phyloP scores from a whole-genome alignment of 2,113 vertebrate genomes.

The Caloenas nicobarica region DNA sequence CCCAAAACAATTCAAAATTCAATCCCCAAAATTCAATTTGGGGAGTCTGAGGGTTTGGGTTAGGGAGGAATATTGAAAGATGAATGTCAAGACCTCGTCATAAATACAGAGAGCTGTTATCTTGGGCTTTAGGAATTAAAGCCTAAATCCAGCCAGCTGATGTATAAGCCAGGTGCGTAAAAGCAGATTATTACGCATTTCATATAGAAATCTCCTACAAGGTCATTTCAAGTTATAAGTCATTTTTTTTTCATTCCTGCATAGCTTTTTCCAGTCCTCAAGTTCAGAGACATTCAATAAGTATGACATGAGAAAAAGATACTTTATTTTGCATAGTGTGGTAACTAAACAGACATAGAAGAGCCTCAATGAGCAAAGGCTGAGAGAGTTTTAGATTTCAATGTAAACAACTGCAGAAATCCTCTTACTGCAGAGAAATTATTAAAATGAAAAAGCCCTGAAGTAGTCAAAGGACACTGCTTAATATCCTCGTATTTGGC shows the following conservation, averaged over 20 bases:
- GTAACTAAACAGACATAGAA: background rate
- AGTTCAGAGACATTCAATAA: background rate
- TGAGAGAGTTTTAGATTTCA: background rate
- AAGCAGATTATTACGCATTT: constrained; percentile 57
- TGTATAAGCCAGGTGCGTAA: constrained; percentile 42
- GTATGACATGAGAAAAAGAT: background rate
- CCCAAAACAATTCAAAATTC: background rate
- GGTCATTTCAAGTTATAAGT: constrained; percentile 24
- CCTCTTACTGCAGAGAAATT: background rate
- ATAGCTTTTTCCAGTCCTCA: background rate
- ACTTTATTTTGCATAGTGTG: background rate
- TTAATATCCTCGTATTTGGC: background rate
- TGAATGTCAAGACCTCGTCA: background rate
- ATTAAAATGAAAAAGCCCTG: background rate
- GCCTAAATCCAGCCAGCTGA: constrained; percentile 25
- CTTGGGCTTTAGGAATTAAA: constrained; percentile 38
- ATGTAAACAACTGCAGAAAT: constrained; percentile 36
- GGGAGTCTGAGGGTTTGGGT: background rate
- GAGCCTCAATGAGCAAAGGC: background rate
- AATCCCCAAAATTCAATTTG: too few relatives aligned
- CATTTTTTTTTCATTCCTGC: background rate
- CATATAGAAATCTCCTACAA: constrained; percentile 23
- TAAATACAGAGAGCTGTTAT: background rate
- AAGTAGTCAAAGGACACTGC: background rate
- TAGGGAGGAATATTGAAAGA: background rate